Conservation (phyloP, 2,797 vertebrate species). For the Scolopax bukidnonensis region DNA sequence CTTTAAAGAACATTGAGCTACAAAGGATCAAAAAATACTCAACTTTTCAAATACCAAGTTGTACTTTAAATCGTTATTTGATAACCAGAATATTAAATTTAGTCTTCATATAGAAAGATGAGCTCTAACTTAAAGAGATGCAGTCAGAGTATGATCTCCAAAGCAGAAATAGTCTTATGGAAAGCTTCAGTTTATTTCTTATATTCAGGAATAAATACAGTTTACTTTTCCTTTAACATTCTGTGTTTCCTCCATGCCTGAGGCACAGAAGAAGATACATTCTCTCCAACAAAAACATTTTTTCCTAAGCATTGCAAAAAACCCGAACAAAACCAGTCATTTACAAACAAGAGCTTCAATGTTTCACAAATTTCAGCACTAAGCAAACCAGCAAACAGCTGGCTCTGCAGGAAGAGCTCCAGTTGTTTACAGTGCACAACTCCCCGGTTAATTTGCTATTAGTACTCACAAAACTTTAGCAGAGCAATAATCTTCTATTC, state of each 20-base stretch:
- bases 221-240: background rate
- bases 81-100: background rate
- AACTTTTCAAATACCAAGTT: background rate
- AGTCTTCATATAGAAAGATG: background rate
- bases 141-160: background rate
- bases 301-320: background rate
- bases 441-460: background rate
- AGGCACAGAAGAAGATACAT: background rate
- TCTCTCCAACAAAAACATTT: slow-evolving; percentile 19
- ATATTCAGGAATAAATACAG: background rate
- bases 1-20: background rate
- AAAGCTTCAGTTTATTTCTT: background rate
- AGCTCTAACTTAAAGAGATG: background rate
- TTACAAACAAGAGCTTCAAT: slow-evolving; percentile 34
- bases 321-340: background rate
- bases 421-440: background rate
- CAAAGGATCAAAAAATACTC: background rate
- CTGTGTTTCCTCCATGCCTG: background rate
- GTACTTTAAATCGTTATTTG: background rate
- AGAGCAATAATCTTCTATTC: background rate
- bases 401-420: background rate
- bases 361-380: background rate
- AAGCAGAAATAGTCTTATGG: background rate
- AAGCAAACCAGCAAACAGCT: slow-evolving; percentile 3
- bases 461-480: background rate